phyloP scores from a whole-genome alignment of 2,888 invertebrate genomes.

The Drosophila stalkeri region DNA sequence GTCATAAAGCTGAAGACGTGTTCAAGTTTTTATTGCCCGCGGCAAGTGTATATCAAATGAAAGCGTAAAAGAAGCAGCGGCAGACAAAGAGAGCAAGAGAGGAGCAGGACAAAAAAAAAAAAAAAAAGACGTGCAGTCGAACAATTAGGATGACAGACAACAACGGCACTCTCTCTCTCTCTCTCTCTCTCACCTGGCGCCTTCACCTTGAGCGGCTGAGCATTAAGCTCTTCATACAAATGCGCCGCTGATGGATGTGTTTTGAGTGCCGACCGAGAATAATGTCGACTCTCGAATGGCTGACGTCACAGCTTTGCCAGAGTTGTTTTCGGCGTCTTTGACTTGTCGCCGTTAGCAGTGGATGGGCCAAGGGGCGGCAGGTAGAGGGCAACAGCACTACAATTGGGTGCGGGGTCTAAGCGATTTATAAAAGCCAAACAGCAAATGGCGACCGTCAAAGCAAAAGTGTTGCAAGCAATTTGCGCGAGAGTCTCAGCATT shows the following conservation, averaged over 20 bases:
- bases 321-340: constrained; percentile 67
- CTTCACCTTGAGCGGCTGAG: constrained; percentile 14
- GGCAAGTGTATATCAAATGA: constrained; percentile 22
- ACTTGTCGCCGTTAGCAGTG: constrained; percentile 62
- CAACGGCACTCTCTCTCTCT: not conserved
- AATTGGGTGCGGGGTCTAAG: constrained; percentile 48
- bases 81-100: not conserved
- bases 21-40: not conserved
- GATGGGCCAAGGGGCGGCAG: not conserved
- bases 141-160: constrained; percentile 59
- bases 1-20: constrained; percentile 1
- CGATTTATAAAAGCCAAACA: constrained; percentile 76
- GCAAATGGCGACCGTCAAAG: constrained; percentile 50
- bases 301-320: constrained; percentile 53
- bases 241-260: constrained; percentile 71
- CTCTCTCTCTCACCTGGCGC: not conserved
- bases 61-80: not conserved
- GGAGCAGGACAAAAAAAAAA: not conserved
- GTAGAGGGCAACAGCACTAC: not conserved
- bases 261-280: constrained; percentile 66
- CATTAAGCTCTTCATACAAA: constrained; percentile 67
- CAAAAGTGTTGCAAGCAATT: constrained; percentile 78
- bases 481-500: constrained; percentile 52
- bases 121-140: constrained; percentile 40
- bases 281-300: constrained; percentile 33